These are phyloP conservation scores for Halichondria panicea DNA, from an alignment of 37 sponge, comb jelly and placozoan genomes.

Conservation along the genomic window DNA sequence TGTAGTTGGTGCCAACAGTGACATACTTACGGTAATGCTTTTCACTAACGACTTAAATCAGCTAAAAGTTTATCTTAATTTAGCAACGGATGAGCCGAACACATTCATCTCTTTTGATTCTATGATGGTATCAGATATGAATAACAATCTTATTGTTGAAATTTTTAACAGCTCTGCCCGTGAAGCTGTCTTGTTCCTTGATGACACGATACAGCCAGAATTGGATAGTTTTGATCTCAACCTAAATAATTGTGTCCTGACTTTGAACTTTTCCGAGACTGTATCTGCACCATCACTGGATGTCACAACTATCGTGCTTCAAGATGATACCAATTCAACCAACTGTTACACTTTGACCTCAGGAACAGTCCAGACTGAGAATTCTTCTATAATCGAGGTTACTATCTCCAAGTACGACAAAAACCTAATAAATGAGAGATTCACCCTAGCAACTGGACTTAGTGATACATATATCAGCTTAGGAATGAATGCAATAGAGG, in stretches of 20 bases:
- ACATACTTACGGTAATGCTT: slow-evolving; percentile 37
- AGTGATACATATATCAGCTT: slow-evolving; percentile 58
- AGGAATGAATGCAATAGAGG: slow-evolving; percentile 22
- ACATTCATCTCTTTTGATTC: slow-evolving; percentile 64
- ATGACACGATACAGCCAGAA: slow-evolving; percentile 49
- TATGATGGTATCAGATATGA: slow-evolving; percentile 72
- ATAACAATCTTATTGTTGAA: slow-evolving; percentile 53
- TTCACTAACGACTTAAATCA: slow-evolving; percentile 54
- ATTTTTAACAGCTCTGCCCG: slow-evolving; percentile 39
- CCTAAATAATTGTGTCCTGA: slow-evolving; percentile 58
- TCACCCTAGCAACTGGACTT: slow-evolving; percentile 48
- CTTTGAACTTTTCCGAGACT: slow-evolving; percentile 70
- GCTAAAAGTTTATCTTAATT: slow-evolving; percentile 52
- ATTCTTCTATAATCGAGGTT: slow-evolving; percentile 60
- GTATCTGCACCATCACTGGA: slow-evolving; percentile 52
- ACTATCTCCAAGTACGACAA: slow-evolving; percentile 39
- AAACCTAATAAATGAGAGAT: slow-evolving; percentile 59
- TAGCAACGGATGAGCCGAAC: slow-evolving; percentile 52
- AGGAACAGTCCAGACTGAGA: slow-evolving; percentile 29
- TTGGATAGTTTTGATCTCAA: slow-evolving; percentile 68
- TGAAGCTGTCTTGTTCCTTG: slow-evolving; percentile 13
- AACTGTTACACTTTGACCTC: slow-evolving; percentile 30
- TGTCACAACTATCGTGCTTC: slow-evolving; percentile 47
- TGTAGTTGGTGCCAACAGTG: slow-evolving; percentile 32
- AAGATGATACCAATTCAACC: slow-evolving; percentile 45